Evolutionary conservation across 2,797 vertebrate genomes (phyloP).

Genomic region (Esox lucius): DNA sequence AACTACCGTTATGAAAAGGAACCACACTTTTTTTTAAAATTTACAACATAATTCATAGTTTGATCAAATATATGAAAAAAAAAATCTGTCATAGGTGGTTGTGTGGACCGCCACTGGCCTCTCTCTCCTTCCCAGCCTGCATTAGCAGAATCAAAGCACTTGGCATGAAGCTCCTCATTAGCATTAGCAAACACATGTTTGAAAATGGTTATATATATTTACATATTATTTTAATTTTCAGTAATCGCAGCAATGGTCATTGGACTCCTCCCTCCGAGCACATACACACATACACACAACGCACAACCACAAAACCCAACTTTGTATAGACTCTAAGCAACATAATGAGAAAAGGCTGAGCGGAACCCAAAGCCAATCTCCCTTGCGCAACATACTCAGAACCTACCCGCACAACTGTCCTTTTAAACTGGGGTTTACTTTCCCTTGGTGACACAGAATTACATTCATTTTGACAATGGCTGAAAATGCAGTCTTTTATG

Average conservation of each 20-base stretch:
- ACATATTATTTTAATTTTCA: background rate
- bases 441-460: conserved; percentile 32
- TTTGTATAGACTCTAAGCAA: background rate
- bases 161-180: conserved; percentile 40
- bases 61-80: no score
- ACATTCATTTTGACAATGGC: conserved; percentile 45
- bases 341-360: conserved; percentile 38
- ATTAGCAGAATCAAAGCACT: conserved; percentile 46
- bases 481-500: conserved; percentile 32
- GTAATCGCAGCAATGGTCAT: background rate
- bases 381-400: conserved; percentile 32
- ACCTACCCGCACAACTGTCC: conserved; percentile 52
- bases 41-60: no score
- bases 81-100: no score
- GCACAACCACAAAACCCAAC: background rate
- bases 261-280: background rate
- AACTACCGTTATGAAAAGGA: no score
- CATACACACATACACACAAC: background rate
- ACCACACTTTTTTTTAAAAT: no score
- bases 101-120: background rate
- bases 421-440: conserved; percentile 45
- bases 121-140: conserved; percentile 53
- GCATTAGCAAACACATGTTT: conserved; percentile 49
- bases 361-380: conserved; percentile 10
- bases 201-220: background rate